Conservation (phyloP, 37 sponge, comb jelly and placozoan genomes). For the Dysidea cf. avara region DNA sequence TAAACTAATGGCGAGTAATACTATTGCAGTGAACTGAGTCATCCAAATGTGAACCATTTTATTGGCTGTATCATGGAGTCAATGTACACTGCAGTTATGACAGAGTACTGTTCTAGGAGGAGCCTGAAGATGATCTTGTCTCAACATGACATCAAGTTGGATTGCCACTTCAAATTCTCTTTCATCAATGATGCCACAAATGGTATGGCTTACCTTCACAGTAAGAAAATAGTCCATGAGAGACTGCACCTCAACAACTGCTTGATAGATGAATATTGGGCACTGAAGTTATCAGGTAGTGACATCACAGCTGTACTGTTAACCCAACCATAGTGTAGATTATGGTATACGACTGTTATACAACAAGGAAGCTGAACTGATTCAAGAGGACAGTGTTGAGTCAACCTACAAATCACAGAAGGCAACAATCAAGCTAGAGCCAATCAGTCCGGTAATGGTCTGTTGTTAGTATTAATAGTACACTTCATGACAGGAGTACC, state of each 20-base stretch:
- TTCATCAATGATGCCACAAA: slow-evolving; percentile 33
- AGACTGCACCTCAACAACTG: slow-evolving; percentile 27
- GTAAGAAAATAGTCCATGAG: slow-evolving; percentile 41
- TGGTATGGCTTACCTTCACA: slow-evolving; percentile 51
- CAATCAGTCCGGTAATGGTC: no score
- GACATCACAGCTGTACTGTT: no score
- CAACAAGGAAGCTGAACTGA: no score
- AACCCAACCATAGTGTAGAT: no score
- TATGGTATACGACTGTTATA: no score
- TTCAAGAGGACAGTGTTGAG: no score
- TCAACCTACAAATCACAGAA: no score
- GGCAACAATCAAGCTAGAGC: no score
- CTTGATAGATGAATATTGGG: slow-evolving; percentile 44
- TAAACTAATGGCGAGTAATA: not conserved
- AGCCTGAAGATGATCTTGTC: slow-evolving; percentile 31
- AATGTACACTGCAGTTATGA: not conserved
- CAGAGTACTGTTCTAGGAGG: slow-evolving; percentile 38
- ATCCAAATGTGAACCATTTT: slow-evolving; percentile 37
- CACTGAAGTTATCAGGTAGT: slow-evolving; percentile 49
- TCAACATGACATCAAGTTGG: not conserved
- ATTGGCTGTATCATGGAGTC: slow-evolving; percentile 32
- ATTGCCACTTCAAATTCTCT: slow-evolving; percentile 37
- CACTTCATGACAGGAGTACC: no score
- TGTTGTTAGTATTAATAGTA: no score
- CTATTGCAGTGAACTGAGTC: slow-evolving; percentile 22